These are phyloP conservation scores for Halichoerus grypus DNA, from an alignment of 2,113 vertebrate genomes.

Conservation along the genomic window DNA sequence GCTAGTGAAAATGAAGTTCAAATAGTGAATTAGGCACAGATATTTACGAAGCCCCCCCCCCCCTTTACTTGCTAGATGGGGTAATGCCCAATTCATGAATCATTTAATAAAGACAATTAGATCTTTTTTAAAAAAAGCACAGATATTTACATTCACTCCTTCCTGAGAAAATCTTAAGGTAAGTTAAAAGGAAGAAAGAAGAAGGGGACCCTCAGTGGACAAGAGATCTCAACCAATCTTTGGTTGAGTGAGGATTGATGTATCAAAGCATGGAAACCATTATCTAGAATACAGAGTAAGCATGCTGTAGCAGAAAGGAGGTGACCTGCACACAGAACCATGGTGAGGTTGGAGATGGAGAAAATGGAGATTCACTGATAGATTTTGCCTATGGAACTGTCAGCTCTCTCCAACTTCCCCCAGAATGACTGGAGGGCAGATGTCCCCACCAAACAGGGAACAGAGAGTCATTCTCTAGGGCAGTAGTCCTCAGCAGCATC, in stretches of 20 bases:
- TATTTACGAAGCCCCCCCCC: not conserved
- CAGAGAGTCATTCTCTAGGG: not conserved
- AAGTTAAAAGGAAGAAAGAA: constrained; percentile 50
- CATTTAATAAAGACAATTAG: not conserved
- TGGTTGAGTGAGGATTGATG: not conserved
- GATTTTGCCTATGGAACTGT: not conserved
- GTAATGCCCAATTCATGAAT: not conserved
- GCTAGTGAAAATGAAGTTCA: constrained; percentile 39
- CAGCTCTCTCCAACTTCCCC: not conserved
- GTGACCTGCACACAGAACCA: not conserved
- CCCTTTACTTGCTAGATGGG: not conserved
- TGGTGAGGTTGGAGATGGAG: not conserved
- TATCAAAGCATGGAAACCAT: not conserved
- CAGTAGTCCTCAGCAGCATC: not conserved
- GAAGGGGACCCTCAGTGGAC: not conserved
- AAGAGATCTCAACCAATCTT: not conserved
- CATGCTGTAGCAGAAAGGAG: not conserved
- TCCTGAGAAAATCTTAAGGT: not conserved
- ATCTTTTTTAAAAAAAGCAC: not conserved
- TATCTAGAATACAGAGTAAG: not conserved
- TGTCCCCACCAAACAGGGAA: not conserved
- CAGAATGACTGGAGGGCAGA: not conserved
- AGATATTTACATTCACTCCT: constrained; percentile 37
- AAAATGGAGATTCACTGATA: not conserved
- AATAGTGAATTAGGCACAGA: not conserved